Evolutionary conservation across 2,888 invertebrate genomes (phyloP), one percentile per base, ranked within the genome.

Genomic region (Folsomia manolachei): DNA sequence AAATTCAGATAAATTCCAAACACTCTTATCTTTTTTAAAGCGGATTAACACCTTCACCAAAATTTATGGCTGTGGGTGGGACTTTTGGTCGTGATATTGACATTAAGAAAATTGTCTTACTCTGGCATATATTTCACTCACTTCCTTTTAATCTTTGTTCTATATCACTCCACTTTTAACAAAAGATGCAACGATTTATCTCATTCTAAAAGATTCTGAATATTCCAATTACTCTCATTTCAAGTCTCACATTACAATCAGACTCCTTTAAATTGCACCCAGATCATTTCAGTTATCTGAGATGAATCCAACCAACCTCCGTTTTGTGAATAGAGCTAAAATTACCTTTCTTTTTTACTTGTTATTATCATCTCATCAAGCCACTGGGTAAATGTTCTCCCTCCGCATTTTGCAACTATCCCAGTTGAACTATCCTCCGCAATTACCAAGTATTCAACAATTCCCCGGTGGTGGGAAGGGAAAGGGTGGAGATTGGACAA

Each of bases 21-120:
- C n/a, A n/a, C n/a, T n/a, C n/a, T n/a, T n/a, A n/a, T n/a, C n/a
- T n/a, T n/a, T n/a, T n/a, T n/a, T n/a, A n/a, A 56, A 56, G n/a
- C 56, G 19, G 18, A 56, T 56, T 56, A 56, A 56, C 56, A 56
- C 56, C 56, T 56, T 19, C 51, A 51, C 21, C 56, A 56, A 56
- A 56, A 56, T 19, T 19, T 56, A 56, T n/a, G 19, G 21, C 21
- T 19, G 56, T 56, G 18, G 18, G 56, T 56, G 56, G n/a, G 7
- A n/a, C n/a, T n/a, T n/a, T n/a, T n/a, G n/a, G n/a, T n/a, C 56
- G 56, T 56, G 56, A 56, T 56, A 56, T 56, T 56, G 56, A 56
- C 56, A 56, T 56, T 56, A 56, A n/a, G 21, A 56, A 56, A 19
- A 56, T 14, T n/a, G n/a, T n/a, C n/a, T n/a, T n/a, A n/a, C n/a